Base-by-base conservation (phyloP, 1,140 invertebrate genomes). In the Littorina saxatilis region DNA sequence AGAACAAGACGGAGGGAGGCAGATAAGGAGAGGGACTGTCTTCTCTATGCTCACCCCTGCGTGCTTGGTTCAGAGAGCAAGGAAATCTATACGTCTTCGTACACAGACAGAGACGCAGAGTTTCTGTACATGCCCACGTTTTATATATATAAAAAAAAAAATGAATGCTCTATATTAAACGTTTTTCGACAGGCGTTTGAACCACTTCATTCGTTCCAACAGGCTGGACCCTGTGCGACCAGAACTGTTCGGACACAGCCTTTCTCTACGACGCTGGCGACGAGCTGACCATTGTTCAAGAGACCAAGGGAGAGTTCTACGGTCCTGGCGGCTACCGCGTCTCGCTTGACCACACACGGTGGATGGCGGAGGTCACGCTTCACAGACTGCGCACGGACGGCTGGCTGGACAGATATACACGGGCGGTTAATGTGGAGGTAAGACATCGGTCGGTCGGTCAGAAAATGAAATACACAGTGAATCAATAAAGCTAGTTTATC, bases 341-440 rank as follows among this genome's bases (percentile, higher is more conserved):
- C 23, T 32, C 43, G 20, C 43, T 73, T 39, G 2, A 50, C 20
- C 1, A 11, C 7, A 27, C 39, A 4, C 70, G 5, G 32, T 52
- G 70, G 40, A n/a, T 23, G 20, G 40, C 70, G 5, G 13, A n/a
- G 70, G 40, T 50, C 0, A 29, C 17, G 2, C 0, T 73, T 20
- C 23, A 73, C 4, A 0, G 13, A 3, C 43, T 73, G 23, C 20
- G 32, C 40, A 23, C 15, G 4, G 13, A 73, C 7, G 20, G 1
- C 7, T 73, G 70, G 70, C 39, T 73, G 40, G 70, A 73, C 13
- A n/a, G 50, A 15, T 5, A 29, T 1, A 73, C 70, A 20, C 47
- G 70, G n/a, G 70, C 70, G 1, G 37, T 73, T 2, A 47, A 50
- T 15, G 70, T 73, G n/a, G 70, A 73, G 70, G 70, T 50, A 13